phyloP scores from a whole-genome alignment of 1,140 invertebrate genomes.

The Bathynomus jamesi region DNA sequence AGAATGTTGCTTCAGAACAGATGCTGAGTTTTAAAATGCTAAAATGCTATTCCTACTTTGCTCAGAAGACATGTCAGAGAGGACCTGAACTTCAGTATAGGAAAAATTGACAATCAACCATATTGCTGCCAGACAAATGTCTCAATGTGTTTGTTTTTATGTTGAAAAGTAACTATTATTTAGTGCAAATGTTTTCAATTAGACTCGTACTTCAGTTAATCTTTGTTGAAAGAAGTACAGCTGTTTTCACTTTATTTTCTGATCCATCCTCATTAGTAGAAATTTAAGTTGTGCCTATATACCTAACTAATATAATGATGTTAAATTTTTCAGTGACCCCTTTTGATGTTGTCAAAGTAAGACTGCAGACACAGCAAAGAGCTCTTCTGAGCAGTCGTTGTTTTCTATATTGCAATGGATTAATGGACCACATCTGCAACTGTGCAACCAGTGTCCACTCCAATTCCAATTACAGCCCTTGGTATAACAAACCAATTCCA shows the following conservation, averaged over 20 bases:
- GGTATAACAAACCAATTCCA: slow-evolving; percentile 56
- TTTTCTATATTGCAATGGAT: slow-evolving; percentile 93
- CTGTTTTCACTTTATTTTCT: neutral
- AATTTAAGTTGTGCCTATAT: neutral
- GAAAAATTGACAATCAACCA: no score
- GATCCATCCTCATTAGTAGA: neutral
- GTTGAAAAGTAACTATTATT: no score
- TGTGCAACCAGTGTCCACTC: slow-evolving; percentile 55
- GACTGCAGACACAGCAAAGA: slow-evolving; percentile 89
- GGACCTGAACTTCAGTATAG: no score
- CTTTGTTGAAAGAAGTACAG: neutral
- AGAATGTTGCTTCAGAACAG: no score
- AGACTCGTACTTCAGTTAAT: neutral
- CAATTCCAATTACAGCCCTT: slow-evolving; percentile 44
- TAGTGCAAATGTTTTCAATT: neutral
- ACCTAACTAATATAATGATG: neutral
- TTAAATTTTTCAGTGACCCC: slow-evolving; percentile 82
- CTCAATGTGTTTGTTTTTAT: no score
- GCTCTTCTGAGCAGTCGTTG: slow-evolving; percentile 73
- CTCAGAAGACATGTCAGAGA: no score
- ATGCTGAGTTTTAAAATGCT: no score
- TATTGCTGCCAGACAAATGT: no score
- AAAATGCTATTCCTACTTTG: no score
- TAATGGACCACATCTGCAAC: slow-evolving; percentile 99
- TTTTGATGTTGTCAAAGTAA: slow-evolving; percentile 95